Evolutionary conservation across 2,113 vertebrate species (phyloP), one percentile per base, ranked within the genome.

Genomic region (Cisticola juncidis): DNA sequence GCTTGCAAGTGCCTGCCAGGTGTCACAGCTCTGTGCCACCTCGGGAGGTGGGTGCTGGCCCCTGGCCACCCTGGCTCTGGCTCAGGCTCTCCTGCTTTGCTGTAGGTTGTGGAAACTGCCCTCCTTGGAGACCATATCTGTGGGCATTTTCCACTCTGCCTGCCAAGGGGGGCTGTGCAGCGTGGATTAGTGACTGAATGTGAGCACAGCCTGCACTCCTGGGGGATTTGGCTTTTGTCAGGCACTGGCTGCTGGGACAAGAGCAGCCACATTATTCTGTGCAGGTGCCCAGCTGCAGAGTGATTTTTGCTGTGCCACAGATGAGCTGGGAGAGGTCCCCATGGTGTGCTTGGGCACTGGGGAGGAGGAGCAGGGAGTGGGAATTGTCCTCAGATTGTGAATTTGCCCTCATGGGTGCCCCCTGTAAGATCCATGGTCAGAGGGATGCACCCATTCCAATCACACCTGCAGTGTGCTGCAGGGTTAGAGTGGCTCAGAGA

Each of bases 51-150:
- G 82, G 29, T 77, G 62, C 87, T 90, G 71, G 62, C 44, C 80
- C 47, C 33, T 8, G 7, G 90, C 57, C 69, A n/a, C 42, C n/a
- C 58, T 68, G 78, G 38, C 71, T 35, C 56, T 44, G 71, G 80
- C 35, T 36, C 80, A 93, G 71, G 58, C 51, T 44, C 51, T 92
- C 54, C 76, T 78, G 85, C 94, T 88, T 88, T 80, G 88, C 92
- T 92, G 53, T 73, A 1, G 51, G 72, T 88, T 94, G 24, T 96
- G 94, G 92, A 95, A 96, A 96, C 76, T 90, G 81, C 88, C 87
- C 93, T 95, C 80, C 95, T 86, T 95, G 33, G 90, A 95, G 94
- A 94, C 88, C 76, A 12, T 90, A 96, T 92, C 92, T 92, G 31
- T 1, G 13, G 88, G 92, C 92, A 84, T 96, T 96, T 97, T 97